Evolutionary conservation across 1,140 invertebrate genomes (phyloP).

Genomic region (Drosophila serrata): DNA sequence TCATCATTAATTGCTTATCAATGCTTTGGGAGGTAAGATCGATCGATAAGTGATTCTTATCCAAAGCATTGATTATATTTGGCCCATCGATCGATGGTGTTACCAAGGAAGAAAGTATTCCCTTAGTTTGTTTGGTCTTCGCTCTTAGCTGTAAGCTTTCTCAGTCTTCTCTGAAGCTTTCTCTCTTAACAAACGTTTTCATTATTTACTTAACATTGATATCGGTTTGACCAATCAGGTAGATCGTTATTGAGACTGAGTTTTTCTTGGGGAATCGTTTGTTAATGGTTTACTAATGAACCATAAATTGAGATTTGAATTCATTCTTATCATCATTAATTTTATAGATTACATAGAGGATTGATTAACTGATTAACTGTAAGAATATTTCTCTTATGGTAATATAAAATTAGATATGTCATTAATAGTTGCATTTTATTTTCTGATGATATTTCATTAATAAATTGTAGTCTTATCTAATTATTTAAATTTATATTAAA

Average conservation of each 20-base stretch:
- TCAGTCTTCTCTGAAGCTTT: not conserved
- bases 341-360: too few species aligned
- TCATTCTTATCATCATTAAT: not conserved
- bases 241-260: not conserved
- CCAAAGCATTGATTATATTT: not conserved
- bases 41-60: constrained; percentile 4
- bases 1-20: constrained; percentile 24
- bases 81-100: constrained; percentile 10
- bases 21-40: not conserved
- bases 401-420: too few species aligned
- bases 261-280: not conserved
- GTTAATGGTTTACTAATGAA: constrained; percentile 1
- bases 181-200: constrained; percentile 18
- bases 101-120: constrained; percentile 4
- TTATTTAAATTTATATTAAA: too few species aligned
- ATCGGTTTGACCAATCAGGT: not conserved
- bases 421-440: too few species aligned
- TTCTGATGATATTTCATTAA: too few species aligned
- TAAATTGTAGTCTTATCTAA: too few species aligned
- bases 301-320: not conserved
- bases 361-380: too few species aligned
- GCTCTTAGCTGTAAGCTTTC: constrained; percentile 1
- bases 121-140: not conserved
- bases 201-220: constrained; percentile 6
- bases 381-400: too few species aligned